phyloP scores from a whole-genome alignment of 2,113 vertebrate species.

The Corydoras sp. region DNA sequence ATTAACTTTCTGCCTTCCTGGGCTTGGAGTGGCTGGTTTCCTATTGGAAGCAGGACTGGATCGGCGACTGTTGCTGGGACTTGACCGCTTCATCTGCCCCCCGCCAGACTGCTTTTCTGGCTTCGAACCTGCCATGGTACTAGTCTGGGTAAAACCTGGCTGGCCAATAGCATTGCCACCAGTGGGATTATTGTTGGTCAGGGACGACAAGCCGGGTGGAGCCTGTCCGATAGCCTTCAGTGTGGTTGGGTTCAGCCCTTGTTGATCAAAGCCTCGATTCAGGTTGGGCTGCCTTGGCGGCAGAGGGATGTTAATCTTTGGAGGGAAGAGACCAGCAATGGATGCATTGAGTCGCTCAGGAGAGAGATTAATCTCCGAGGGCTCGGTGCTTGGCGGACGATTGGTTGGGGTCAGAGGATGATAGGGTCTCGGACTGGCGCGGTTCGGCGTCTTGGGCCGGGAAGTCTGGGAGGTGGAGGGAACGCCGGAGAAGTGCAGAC shows the following conservation, averaged over 20 bases:
- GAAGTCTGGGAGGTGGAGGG: slow-evolving; percentile 87
- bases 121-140: slow-evolving; percentile 63
- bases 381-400: slow-evolving; percentile 94
- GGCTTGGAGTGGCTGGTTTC: slow-evolving; percentile 86
- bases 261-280: slow-evolving; percentile 94
- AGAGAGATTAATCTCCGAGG: slow-evolving; percentile 95
- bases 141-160: slow-evolving; percentile 54
- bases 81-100: slow-evolving; percentile 82
- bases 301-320: slow-evolving; percentile 97
- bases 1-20: slow-evolving; percentile 86
- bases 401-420: slow-evolving; percentile 94
- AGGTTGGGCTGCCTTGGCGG: slow-evolving; percentile 86
- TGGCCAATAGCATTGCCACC: slow-evolving; percentile 60
- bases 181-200: slow-evolving; percentile 55
- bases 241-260: slow-evolving; percentile 96
- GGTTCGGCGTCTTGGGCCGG: slow-evolving; percentile 93
- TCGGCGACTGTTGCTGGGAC: slow-evolving; percentile 89
- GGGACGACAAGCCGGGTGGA: slow-evolving; percentile 73
- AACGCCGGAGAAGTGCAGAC: slow-evolving; percentile 85
- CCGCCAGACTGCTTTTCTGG: slow-evolving; percentile 77
- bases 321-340: slow-evolving; percentile 95
- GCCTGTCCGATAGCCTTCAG: slow-evolving; percentile 97
- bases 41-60: slow-evolving; percentile 90
- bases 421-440: slow-evolving; percentile 93
- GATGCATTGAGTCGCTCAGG: slow-evolving; percentile 97